Evolutionary conservation across 2,797 vertebrate genomes (phyloP), one percentile per base, ranked within the genome.

Genomic region (Squalus acanthias): DNA sequence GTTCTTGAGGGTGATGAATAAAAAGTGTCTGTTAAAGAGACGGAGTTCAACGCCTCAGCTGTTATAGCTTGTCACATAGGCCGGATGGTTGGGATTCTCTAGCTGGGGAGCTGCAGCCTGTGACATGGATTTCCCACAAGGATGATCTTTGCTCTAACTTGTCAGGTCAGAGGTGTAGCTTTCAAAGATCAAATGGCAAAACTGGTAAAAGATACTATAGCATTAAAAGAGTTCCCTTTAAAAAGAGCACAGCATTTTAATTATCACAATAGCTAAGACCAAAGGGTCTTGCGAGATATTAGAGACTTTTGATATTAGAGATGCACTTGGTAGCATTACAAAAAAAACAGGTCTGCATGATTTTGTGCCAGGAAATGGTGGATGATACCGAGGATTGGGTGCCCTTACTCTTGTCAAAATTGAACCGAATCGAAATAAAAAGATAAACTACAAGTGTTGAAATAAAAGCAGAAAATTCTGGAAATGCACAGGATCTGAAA

Each of bases 41-140:
- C 96, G 87, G 96, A 97, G 97, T 97, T 97, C 96, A 10, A 60
- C 94, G 88, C 94, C 95, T 98, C 29, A 91, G 97, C 97, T 97
- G 96, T 97, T 97, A 92, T 97, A 97, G 96, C 97, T 97, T 97
- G 96, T 97, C 97, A 97, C 96, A 96, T 94, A 96, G 96, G 96
- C 97, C 96, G 97, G 96, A 96, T 97, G 97, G 96, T 96, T 97
- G 88, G 94, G 60, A 96, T 97, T 97, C 96, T 97, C 96, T 96
- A 96, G 95, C 96, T 85, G 46, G 70, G 94, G 76, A 53, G 96
- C 96, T 96, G 96, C 95, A 76, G 88, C 96, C 93, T 94, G 96
- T 95, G 88, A 96, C 96, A 96, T 96, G 89, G 95, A 96, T 97
- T 98, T 97, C 97, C 96, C 96, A 97, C 3, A 96, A 96, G 89